Base-by-base conservation (phyloP, 2,888 invertebrate genomes). In the Unio pictorum region DNA sequence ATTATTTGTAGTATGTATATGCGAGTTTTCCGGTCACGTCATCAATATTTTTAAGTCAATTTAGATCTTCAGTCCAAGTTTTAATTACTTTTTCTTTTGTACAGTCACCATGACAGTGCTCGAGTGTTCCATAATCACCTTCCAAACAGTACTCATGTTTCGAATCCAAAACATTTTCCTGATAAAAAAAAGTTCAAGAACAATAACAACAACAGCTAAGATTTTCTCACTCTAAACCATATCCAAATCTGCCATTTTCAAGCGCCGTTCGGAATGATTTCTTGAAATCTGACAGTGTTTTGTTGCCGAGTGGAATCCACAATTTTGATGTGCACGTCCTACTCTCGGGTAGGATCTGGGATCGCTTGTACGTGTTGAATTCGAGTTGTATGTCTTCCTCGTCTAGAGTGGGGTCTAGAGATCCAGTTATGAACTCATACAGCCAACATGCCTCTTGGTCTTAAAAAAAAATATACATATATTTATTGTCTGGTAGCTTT, bases 351-450 rank as follows among this genome's bases (percentile, higher is more conserved):
- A 74, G 34, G 11, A 62, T 74, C 60, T 68, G 69, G 18, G 66
- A 17, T 20, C 26, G 61, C 26, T 75, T 70, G 20, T 55, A 58
- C 20, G 45, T 59, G 71, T 75, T 76, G 64, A 79, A 77, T 28
- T 68, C 69, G 6, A 77, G 70, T 5, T 54, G 6, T 0, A 79
- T 57, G 2, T 55, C n/a, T 57, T 76, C 75, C 57, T 73, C 73
- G 11, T 66, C 64, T 11, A 79, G 67, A 8, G 79, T 71, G 2
- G 76, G 79, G 15, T 77, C 76, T 18, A 65, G 64, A 17, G 74
- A 59, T 18, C 76, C 76, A 6, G 76, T 77, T 17, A 76, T 68
- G 30, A 79, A 79, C 55, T 71, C 68, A 61, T 71, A 79, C 23
- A 79, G 56, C 17, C 67, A 62, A 30, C 34, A 45, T 0, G 79